A percentile compares a stretch with the other conserved stretches of the same genome.
phyloP scores from a whole-genome alignment of 2,888 invertebrate species.

The Agrenia bidenticulata region DNA sequence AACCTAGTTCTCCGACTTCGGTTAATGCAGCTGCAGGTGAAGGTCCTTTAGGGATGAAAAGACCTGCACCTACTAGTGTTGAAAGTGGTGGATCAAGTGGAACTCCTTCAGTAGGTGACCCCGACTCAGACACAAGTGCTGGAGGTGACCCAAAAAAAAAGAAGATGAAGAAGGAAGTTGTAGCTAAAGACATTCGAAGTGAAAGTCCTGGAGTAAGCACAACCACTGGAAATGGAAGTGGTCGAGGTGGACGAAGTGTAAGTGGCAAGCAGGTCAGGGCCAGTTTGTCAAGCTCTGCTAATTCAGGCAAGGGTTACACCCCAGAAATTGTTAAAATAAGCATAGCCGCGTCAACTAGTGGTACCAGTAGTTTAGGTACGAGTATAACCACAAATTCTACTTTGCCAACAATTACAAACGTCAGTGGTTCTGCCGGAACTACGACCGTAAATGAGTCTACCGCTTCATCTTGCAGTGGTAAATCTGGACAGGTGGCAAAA shows the following conservation, averaged over 20 bases:
- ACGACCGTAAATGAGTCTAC: conserved; percentile 8
- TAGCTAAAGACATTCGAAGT: background rate
- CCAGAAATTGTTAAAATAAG: no score
- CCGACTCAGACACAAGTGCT: conserved; percentile 31
- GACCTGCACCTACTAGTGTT: conserved; percentile 11
- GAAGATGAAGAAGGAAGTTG: conserved; percentile 35
- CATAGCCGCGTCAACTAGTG: conserved; percentile 14
- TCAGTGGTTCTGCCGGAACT: background rate
- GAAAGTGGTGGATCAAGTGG: background rate
- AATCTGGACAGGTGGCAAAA: background rate
- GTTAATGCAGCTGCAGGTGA: background rate
- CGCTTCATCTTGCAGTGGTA: background rate
- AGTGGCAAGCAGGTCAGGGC: conserved; percentile 28
- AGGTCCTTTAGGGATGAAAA: conserved; percentile 9
- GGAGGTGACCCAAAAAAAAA: conserved; percentile 38
- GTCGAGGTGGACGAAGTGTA: conserved; percentile 13
- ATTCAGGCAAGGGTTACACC: background rate
- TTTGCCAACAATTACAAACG: background rate
- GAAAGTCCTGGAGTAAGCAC: conserved; percentile 15
- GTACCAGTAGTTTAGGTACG: conserved; percentile 1
- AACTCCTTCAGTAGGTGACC: conserved; percentile 18
- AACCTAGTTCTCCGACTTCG: background rate
- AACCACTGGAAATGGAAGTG: conserved; percentile 5
- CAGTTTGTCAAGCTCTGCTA: background rate
- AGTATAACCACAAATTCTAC: background rate